A percentile compares a stretch with the other conserved stretches of the same genome.
phyloP scores from a whole-genome alignment of 1,140 invertebrate genomes.

The Tetramorium alpestre region DNA sequence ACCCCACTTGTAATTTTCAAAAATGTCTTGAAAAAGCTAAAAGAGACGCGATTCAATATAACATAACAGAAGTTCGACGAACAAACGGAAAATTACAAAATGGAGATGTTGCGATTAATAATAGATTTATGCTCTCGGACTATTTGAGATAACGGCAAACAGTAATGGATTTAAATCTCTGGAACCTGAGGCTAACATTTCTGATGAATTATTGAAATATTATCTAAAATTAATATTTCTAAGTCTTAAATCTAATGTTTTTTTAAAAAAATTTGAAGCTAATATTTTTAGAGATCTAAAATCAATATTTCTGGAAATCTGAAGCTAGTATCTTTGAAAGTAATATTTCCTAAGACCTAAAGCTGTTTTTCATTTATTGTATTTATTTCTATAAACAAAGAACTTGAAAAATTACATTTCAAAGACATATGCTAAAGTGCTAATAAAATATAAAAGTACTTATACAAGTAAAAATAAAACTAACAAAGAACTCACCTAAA shows the following conservation, averaged over 20 bases:
- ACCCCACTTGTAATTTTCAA: conserved; percentile 39
- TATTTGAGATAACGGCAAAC: neutral
- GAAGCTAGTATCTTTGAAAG: neutral
- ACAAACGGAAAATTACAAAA: neutral
- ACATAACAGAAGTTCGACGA: neutral
- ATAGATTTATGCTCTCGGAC: neutral
- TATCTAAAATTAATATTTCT: neutral
- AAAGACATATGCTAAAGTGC: neutral
- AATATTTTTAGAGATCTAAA: too few species aligned
- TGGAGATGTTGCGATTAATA: neutral
- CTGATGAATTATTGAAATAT: too few species aligned
- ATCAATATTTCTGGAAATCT: neutral
- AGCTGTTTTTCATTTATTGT: neutral
- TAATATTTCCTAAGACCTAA: neutral
- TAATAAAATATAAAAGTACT: too few species aligned
- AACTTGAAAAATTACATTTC: neutral
- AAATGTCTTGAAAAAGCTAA: neutral
- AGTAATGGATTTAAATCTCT: neutral
- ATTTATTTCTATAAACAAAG: too few species aligned
- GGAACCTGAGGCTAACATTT: neutral
- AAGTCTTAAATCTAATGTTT: neutral
- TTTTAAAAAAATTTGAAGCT: too few species aligned
- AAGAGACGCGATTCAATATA: neutral
- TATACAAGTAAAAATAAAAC: neutral
- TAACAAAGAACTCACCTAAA: neutral